Evolutionary conservation across 2,113 vertebrate genomes (phyloP), one percentile per base, ranked within the genome.

Genomic region (Mormyrus iriodes): DNA sequence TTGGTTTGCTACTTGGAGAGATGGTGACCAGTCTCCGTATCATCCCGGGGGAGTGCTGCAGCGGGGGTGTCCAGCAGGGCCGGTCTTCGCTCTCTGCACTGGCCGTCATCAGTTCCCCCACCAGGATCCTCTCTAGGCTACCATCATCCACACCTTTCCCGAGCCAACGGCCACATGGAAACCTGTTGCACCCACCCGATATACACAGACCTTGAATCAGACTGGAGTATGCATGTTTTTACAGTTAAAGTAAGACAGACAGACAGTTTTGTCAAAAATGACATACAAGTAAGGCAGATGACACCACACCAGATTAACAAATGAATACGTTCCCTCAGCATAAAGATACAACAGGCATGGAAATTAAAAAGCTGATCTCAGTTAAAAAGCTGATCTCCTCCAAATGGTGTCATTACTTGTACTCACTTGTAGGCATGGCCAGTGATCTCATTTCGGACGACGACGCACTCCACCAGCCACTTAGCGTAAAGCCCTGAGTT

Each of bases 31-130:
- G 97, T 94, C 98, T 97, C 93, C 98, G 96, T 95, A 99, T 99
- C 97, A 99, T 98, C 79, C 98, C 97, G 0, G 98, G 98, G 0
- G 98, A 99, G 93, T 98, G 98, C 94, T 99, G 98, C 96, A 99
- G 95, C 0, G 97, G 97, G 1, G 97, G 97, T 0, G 97, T 98
- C 82, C 97, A 96, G 73, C 97, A 97, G 93, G 95, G 96, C 0
- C 94, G 96, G 88, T 97, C 93, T 87, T 98, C 97, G 13, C 98
- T 97, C 0, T 98, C 97, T 0, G 93, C 93, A 0, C 91, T 91
- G 31, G 97, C 93, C 8, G 95, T 93, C 92, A 98, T 95, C 93
- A 98, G 90, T 89, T 99, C 98, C 53, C 98, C 98, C 12, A 99
- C 97, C 2, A 99, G 96, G 31, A 99, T 96, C 73, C 98, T 91